Evolutionary conservation across 2,888 invertebrate species (phyloP), one percentile per base, ranked within the genome.

Genomic region (Hypsopygia costalis): DNA sequence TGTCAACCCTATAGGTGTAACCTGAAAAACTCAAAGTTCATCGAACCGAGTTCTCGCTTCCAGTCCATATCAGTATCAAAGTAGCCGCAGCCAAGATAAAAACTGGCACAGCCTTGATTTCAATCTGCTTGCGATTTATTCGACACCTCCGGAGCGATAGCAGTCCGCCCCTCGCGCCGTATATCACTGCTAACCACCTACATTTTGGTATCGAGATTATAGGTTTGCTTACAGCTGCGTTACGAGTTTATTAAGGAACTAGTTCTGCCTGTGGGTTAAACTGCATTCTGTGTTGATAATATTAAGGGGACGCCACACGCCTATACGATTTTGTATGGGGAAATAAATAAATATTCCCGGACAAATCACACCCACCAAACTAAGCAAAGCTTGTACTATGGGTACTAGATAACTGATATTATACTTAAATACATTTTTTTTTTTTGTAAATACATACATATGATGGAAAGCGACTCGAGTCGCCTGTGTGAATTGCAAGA

Each of bases 111-210:
- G 25, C 9, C 10, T 47, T 44, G 55, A 51, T 52, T 47, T 44
- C 39, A 46, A 55, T 52, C 55, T 45, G 28, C 21, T 21, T 32
- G 34, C 38, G 47, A 52, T 52, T 52, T 51, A 51, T 51, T 49
- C 47, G 44, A 46, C 53, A 50, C 53, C 55, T 48, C 51, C 36
- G 30, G 41, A 43, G 40, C 36, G 28, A 37, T 34, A 11, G 33
- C 29, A 35, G 36, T 29, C 31, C 44, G 43, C 44, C 46, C 40
- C 27, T n/a, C 29, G 21, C 27, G 8, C 16, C 43, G 43, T 47
- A 41, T 41, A 50, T 47, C 46, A 47, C 40, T 31, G 37, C 22
- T 38, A 38, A 32, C 31, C 22, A 20, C 31, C 32, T 16, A 16
- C 16, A 11, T 22, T 38, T 38, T 32, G 12, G 22, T 31, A 36